Evolutionary conservation across 2,113 vertebrate species (phyloP), one percentile per base, ranked within the genome.

Genomic region (Dendropsophus ebraccatus): DNA sequence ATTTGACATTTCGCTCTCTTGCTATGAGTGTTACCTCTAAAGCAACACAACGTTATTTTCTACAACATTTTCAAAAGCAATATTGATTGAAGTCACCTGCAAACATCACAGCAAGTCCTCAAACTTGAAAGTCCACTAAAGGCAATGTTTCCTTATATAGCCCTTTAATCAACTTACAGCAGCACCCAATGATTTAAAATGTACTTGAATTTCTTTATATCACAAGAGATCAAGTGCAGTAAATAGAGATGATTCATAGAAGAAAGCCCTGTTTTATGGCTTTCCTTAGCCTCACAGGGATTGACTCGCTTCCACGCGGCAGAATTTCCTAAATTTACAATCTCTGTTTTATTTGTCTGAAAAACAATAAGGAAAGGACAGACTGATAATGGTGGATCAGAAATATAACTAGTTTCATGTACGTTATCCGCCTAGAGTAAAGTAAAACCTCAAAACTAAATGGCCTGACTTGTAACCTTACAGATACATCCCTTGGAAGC

Each of bases 1-100:
- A 54, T 81, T 60, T 86, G 84, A 86, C 84, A 86, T 86, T 86
- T 86, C 77, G 16, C 77, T 81, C 47, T 65, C 41, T 86, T 60
- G 35, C 77, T 73, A 73, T 72, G 25, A 81, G 65, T 81, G 67
- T 62, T 56, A 54, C 76, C 32, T 86, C 65, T 86, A 77, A 81
- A 60, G 84, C 50, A 60, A 81, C 84, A 86, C 37, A 73, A 69
- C 25, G 32, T 73, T 86, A 73, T 70, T 81, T 73, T 49, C 50
- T 47, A 86, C 65, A 49, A 52, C 30, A 60, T 81, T 86, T 81
- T 81, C 77, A 8, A 81, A 81, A 73, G 84, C 52, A 19, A 72
- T 74, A 86, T 86, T 73, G 84, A 86, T 86, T 86, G 35, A 86
- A 70, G n/a, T 81, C 67, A 86, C 52, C 77, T 73, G 35, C 30